Conservation (phyloP, 2,113 vertebrate species). For the Gallinago undulata region DNA sequence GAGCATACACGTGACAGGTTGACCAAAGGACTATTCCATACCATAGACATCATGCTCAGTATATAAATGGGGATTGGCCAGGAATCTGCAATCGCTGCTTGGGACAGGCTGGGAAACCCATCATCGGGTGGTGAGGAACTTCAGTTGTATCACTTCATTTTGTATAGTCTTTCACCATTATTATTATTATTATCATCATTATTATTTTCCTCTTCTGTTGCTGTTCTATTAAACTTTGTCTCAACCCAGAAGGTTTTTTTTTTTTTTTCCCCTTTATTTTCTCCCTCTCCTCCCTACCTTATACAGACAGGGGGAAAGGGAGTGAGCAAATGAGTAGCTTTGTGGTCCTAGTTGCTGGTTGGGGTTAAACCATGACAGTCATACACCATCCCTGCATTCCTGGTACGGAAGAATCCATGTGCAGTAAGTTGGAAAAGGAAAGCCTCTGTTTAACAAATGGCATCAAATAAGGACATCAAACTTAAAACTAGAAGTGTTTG, state of each 20-base stretch:
- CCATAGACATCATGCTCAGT: background rate
- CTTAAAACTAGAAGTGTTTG: background rate
- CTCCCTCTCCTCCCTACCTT: background rate
- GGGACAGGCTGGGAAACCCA: background rate
- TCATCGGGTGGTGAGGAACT: background rate
- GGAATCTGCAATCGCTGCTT: background rate
- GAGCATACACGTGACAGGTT: background rate
- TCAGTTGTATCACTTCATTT: background rate
- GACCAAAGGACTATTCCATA: background rate
- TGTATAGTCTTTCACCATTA: background rate
- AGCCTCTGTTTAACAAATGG: background rate
- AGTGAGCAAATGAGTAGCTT: background rate
- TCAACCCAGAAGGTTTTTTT: background rate
- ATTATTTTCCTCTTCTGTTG: background rate
- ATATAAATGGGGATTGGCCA: background rate
- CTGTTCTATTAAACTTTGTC: background rate
- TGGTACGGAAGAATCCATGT: background rate
- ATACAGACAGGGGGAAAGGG: too few species aligned
- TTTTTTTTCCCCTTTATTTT: background rate
- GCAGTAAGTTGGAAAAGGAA: background rate
- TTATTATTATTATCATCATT: background rate
- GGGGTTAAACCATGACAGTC: background rate
- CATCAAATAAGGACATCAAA: background rate
- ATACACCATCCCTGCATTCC: background rate
- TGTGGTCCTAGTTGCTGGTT: background rate